Percentiles rank a stretch among this genome's conserved stretches.
These are phyloP conservation scores for Ptyas mucosa DNA, from an alignment of 2,113 vertebrate genomes.

Conservation along the genomic window DNA sequence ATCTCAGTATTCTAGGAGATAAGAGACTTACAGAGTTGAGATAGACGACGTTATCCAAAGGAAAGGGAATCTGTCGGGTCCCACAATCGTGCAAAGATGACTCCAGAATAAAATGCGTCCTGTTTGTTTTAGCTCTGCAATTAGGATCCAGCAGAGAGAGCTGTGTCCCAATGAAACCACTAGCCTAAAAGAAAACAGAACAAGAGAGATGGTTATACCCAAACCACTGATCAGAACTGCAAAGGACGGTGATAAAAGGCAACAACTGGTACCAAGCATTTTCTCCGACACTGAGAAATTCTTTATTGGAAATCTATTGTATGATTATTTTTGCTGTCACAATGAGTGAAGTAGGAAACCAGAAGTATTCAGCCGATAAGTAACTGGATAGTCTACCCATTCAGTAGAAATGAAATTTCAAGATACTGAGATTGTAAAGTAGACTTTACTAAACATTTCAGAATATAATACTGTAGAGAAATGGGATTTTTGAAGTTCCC, in stretches of 20 bases:
- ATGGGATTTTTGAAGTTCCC: neutral
- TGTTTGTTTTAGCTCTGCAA: slow-evolving; percentile 86
- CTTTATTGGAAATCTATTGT: neutral
- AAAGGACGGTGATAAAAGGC: neutral
- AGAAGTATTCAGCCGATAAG: neutral
- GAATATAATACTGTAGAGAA: neutral
- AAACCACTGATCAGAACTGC: neutral
- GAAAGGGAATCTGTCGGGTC: slow-evolving; percentile 65
- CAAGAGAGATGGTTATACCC: neutral
- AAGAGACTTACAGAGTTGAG: slow-evolving; percentile 78
- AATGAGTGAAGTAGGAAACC: neutral
- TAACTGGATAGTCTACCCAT: neutral
- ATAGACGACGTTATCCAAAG: slow-evolving; percentile 72
- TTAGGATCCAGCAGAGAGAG: slow-evolving; percentile 84
- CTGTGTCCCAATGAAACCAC: slow-evolving; percentile 73
- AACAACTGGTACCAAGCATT: neutral
- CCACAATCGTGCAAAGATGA: slow-evolving; percentile 79
- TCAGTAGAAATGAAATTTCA: neutral
- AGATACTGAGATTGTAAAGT: neutral
- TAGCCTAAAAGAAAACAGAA: slow-evolving; percentile 70
- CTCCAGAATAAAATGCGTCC: slow-evolving; percentile 90
- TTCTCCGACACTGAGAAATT: no score
- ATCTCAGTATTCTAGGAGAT: neutral
- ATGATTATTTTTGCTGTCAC: neutral
- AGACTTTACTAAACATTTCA: neutral